Conservation (phyloP, 1,140 invertebrate species). For the Diorhabda sublineata region DNA sequence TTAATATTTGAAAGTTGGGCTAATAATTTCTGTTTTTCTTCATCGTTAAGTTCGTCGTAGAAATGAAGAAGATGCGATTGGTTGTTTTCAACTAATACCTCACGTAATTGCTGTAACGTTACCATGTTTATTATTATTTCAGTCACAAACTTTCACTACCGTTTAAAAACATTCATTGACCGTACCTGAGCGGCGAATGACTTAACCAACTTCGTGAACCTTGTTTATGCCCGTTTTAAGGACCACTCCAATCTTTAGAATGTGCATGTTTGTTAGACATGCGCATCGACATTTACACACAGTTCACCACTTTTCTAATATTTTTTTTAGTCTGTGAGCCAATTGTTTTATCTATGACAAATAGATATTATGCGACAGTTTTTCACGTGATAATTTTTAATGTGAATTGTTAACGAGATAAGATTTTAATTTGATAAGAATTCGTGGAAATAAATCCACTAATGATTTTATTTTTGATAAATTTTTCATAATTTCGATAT, state of each 20-base stretch:
- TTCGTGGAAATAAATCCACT: too few species aligned
- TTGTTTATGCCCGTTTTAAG: conserved; percentile 18
- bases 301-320: conserved; percentile 6
- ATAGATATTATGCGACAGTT: too few species aligned
- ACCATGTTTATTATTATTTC: conserved; percentile 18
- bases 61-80: conserved; percentile 86
- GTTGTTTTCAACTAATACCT: conserved; percentile 44
- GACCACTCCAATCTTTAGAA: conserved; percentile 20
- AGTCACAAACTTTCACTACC: conserved; percentile 11
- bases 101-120: conserved; percentile 22
- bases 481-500: too few species aligned
- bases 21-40: conserved; percentile 58
- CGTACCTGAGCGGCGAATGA: conserved; percentile 13
- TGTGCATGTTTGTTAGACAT: conserved; percentile 12
- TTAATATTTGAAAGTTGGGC: conserved; percentile 63
- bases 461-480: too few species aligned
- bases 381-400: too few species aligned
- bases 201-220: conserved; percentile 14
- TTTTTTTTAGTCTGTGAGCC: conserved; percentile 7
- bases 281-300: conserved; percentile 1
- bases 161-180: conserved; percentile 15
- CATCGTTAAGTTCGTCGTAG: conserved; percentile 68
- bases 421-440: too few species aligned
- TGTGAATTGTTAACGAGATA: too few species aligned
- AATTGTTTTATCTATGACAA: not conserved